Conservation (phyloP, 2,888 invertebrate species). For the Gastracanthus pulcherrimus region DNA sequence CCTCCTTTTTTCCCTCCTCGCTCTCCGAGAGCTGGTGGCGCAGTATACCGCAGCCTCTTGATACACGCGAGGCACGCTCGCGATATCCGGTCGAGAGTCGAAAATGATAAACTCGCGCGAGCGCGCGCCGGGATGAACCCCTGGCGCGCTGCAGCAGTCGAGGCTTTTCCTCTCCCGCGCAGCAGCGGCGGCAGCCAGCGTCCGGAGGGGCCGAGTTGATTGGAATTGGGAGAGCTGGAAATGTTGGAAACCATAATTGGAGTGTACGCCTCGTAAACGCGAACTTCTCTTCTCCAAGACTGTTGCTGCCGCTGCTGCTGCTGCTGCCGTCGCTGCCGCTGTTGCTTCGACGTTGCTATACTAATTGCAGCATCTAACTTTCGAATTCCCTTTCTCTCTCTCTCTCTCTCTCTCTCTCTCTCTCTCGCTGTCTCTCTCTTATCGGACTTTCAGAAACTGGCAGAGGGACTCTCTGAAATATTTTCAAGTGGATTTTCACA, state of each 20-base stretch:
- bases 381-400: slow-evolving; percentile 53
- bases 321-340: slow-evolving; percentile 12
- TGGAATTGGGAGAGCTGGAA: slow-evolving; percentile 53
- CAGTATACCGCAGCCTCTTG: neutral
- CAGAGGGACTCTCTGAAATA: slow-evolving; percentile 5
- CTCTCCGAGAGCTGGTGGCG: neutral
- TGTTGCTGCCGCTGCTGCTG: slow-evolving; percentile 20
- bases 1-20: neutral
- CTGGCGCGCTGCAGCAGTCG: too few relatives aligned
- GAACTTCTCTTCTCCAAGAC: slow-evolving; percentile 57
- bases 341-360: too few relatives aligned
- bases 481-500: neutral
- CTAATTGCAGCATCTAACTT: slow-evolving; percentile 62
- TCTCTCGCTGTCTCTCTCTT: too few relatives aligned
- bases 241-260: slow-evolving; percentile 60
- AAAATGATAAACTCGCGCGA: slow-evolving; percentile 48
- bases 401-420: neutral
- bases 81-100: slow-evolving; percentile 18
- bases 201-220: slow-evolving; percentile 55
- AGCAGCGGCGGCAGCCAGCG: neutral
- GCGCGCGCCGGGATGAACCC: neutral
- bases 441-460: neutral
- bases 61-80: neutral
- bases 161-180: slow-evolving; percentile 4
- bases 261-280: slow-evolving; percentile 58